phyloP scores from a whole-genome alignment of 2,888 invertebrate genomes.

The Noctua janthina region DNA sequence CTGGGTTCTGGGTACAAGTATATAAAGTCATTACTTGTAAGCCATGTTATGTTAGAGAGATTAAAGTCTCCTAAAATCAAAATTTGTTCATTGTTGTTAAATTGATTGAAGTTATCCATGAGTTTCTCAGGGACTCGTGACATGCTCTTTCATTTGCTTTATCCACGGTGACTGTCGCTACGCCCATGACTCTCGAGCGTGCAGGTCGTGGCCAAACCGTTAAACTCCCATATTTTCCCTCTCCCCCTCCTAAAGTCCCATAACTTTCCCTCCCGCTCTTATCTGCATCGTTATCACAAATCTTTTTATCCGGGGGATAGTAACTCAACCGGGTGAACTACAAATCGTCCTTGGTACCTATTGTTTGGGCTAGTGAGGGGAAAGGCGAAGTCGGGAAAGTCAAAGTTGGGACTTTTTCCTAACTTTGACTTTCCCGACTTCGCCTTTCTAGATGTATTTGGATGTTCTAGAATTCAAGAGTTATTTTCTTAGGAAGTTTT shows the following conservation, averaged over 20 bases:
- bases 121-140: neutral
- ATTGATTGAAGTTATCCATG: too few relatives aligned
- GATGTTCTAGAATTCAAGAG: too few relatives aligned
- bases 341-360: conserved; percentile 64
- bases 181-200: neutral
- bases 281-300: conserved; percentile 68
- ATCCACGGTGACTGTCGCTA: neutral
- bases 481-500: neutral
- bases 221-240: conserved; percentile 22
- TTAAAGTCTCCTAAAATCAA: too few relatives aligned
- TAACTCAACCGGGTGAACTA: conserved; percentile 62
- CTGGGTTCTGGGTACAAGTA: too few relatives aligned
- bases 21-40: too few relatives aligned
- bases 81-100: too few relatives aligned
- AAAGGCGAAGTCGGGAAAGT: neutral
- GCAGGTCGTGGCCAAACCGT: neutral
- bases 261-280: conserved; percentile 53
- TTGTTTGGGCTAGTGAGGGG: conserved; percentile 55
- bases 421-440: too few relatives aligned
- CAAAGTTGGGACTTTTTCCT: too few relatives aligned
- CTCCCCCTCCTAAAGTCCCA: conserved; percentile 19
- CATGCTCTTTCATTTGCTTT: neutral
- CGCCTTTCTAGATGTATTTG: neutral
- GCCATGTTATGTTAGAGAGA: too few relatives aligned
- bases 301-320: conserved; percentile 63